Conservation (phyloP, 2,888 invertebrate genomes). For the Rhagophthalmus giganteus region DNA sequence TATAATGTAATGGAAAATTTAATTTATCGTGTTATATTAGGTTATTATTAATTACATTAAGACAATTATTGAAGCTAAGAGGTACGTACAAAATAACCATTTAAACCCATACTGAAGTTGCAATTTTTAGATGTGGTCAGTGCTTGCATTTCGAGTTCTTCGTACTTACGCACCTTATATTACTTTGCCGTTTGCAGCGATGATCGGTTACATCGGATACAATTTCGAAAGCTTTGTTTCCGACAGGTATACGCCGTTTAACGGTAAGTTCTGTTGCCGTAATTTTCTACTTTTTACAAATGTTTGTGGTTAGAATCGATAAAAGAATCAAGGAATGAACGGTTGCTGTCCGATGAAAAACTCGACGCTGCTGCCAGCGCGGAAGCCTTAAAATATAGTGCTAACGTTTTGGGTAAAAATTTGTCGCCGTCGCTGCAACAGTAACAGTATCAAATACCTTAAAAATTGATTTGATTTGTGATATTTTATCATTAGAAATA, state of each 20-base stretch:
- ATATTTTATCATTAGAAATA: no score
- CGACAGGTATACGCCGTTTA: conserved; percentile 75
- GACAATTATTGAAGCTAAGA: no score
- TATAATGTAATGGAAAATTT: no score
- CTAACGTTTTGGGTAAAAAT: conserved; percentile 68
- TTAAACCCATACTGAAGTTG: no score
- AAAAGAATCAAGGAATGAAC: conserved; percentile 72
- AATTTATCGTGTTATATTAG: no score
- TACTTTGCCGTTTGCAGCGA: conserved; percentile 79
- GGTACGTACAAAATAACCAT: no score
- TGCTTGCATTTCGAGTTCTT: conserved; percentile 64
- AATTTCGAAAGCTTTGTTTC: conserved; percentile 76
- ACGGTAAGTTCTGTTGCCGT: conserved; percentile 55
- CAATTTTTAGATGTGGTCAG: conserved; percentile 74
- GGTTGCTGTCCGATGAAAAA: conserved; percentile 63
- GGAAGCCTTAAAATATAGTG: conserved; percentile 68
- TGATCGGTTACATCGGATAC: conserved; percentile 85
- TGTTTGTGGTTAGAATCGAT: conserved; percentile 63
- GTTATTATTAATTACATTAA: no score
- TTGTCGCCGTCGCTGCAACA: conserved; percentile 66
- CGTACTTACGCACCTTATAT: conserved; percentile 77
- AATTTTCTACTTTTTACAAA: background rate
- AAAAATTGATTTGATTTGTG: background rate
- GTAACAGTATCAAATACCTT: conserved; percentile 8
- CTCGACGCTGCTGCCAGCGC: conserved; percentile 65